Evolutionary conservation across 1,140 invertebrate species (phyloP), one percentile per base, ranked within the genome.

Genomic region (Lutraria rhynchaena): DNA sequence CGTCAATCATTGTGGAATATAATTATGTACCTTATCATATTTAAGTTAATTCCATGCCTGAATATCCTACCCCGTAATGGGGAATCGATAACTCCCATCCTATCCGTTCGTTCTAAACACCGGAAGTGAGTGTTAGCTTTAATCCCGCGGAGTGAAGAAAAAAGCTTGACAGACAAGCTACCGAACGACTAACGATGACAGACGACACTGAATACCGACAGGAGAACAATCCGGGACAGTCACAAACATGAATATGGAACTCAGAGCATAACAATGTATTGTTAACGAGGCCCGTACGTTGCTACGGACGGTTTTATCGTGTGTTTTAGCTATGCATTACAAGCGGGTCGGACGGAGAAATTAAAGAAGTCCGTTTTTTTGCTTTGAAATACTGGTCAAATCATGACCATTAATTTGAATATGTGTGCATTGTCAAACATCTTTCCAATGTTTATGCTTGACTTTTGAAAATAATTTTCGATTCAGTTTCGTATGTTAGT

Each of bases 201-300:
- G 60, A 63, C 60, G 60, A 63, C 60, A 63, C 37, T 33, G 35
- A 11, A 63, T 37, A 63, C 31, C 24, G 60, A 63, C 60, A 41
- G 31, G 5, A 33, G 17, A 22, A 33, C 22, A 63, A 63, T 35
- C 44, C 37, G 60, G 24, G 35, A n/a, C 35, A 35, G 13, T 17
- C 35, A 41, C 35, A 35, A 7, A 41, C 60, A 17, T 63, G 35
- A 19, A 33, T 41, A 41, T 63, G 57, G 57, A 60, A 60, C 35
- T 44, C 22, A 35, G 3, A 63, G 24, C 44, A 63, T 4, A 22
- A 35, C 35, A 35, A 63, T 35, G 31, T 19, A n/a, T 19, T 17
- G 2, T 7, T 7, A 11, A 19, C 3, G 60, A 63, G 60, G 60
- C 60, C 60, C 11, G 31, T 2, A n/a, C 33, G 3, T 44, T 33